Evolutionary conservation across 2,888 invertebrate genomes (phyloP), one percentile per base, ranked within the genome.

Genomic region (Gandaritis pyraliata): DNA sequence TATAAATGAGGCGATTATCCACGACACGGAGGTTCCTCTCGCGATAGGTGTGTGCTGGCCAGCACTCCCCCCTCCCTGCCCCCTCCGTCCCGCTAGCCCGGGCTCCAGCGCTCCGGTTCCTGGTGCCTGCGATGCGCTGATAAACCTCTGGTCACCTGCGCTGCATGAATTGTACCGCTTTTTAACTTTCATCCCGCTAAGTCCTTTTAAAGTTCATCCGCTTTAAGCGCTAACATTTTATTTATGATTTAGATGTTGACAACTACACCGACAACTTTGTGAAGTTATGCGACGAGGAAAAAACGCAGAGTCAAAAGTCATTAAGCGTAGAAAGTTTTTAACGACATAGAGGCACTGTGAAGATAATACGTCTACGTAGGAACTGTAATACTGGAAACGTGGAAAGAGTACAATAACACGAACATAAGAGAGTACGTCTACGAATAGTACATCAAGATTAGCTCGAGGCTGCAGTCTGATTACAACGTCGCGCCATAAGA

Each of bases 1-100:
- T 91, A 91, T 92, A 91, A 91, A 92, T 91, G 91, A 90, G 89
- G 84, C 92, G 92, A 92, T 92, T 92, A 92, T 91, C 92, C 92
- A 76, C 81, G 80, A 77, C 81, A 81, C 78, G 77, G 78, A 76
- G 79, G 83, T 80, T 80, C 80, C 80, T 77, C 77, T 70, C 74
- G 80, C 82, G 86, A 86, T 87, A 87, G 88, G 83, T 84, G 84
- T 81, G 80, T 77, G 78, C 73, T 75, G 75, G 70, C 77, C 77
- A 76, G 72, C 72, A 70, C 58, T 61, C 63, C 64, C 61, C 57
- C 60, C 29, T 61, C 29, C 64, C 23, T 61, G 56, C 50, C 7
- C 18, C 11, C 49, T 4, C 36, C 36, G n/a, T 18, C 59, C 69
- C 70, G 67, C 70, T 46, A 16, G 45, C 45, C 47, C 65, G 57